These are phyloP conservation scores for Sinosuthora webbiana DNA, from an alignment of 2,113 vertebrate species.

Conservation along the genomic window DNA sequence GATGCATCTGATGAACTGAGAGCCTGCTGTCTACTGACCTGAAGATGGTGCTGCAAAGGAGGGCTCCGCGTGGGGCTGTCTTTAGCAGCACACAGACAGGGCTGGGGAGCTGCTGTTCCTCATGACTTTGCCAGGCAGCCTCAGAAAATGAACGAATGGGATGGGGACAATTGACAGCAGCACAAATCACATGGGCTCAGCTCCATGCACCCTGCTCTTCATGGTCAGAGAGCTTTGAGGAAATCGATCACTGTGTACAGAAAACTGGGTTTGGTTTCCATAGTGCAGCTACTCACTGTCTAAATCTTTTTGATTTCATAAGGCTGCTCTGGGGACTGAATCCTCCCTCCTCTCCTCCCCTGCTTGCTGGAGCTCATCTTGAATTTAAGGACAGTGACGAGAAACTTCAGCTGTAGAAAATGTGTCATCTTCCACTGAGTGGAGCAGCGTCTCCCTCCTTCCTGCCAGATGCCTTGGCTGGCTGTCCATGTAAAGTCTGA, in stretches of 20 bases:
- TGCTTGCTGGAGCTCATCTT: not conserved
- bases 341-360: not conserved
- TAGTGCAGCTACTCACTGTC: not conserved
- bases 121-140: not conserved
- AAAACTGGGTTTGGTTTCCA: not conserved
- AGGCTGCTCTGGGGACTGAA: not conserved
- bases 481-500: not conserved
- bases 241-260: not conserved
- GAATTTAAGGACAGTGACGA: not conserved
- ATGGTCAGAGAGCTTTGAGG: slow-evolving; percentile 19
- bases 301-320: not conserved
- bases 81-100: not conserved
- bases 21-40: not conserved
- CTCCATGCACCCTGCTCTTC: not conserved
- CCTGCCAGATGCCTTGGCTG: not conserved
- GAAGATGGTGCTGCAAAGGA: not conserved
- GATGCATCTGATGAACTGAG: not conserved
- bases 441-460: rapidly evolving
- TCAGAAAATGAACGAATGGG: not conserved
- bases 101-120: not conserved
- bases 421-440: not conserved
- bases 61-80: not conserved
- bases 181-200: not conserved
- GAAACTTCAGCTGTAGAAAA: not conserved
- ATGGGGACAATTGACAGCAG: not conserved